Percentiles rank a stretch among this genome's conserved stretches.
Evolutionary conservation across 2,113 vertebrate species (phyloP).

Genomic region (Australoheros scitulus): DNA sequence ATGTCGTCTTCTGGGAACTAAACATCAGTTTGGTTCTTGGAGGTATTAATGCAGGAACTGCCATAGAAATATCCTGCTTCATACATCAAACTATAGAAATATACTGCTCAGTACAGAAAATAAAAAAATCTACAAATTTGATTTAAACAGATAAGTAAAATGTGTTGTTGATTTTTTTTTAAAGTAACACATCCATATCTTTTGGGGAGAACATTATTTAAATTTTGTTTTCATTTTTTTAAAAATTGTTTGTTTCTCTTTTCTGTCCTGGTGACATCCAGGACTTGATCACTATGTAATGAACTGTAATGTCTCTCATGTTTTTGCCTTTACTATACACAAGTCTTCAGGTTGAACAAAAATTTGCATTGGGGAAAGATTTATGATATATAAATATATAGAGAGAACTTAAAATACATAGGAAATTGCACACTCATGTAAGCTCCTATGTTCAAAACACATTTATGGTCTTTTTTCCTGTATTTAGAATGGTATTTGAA

Average conservation of each 20-base stretch:
- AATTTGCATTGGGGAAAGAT: constrained; percentile 93
- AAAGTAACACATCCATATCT: constrained; percentile 89
- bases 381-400: constrained; percentile 91
- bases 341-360: constrained; percentile 95
- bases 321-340: constrained; percentile 92
- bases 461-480: constrained; percentile 98
- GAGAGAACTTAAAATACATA: constrained; percentile 91
- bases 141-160: constrained; percentile 81
- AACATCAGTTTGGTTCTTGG: constrained; percentile 75
- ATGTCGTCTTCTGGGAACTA: constrained; percentile 85
- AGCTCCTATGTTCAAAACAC: constrained; percentile 97
- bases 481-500: constrained; percentile 99
- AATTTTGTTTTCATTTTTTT: constrained; percentile 79
- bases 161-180: constrained; percentile 68
- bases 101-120: constrained; percentile 87
- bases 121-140: constrained; percentile 83
- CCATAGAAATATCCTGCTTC: constrained; percentile 90
- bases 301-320: constrained; percentile 81
- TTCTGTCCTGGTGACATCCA: constrained; percentile 87
- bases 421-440: constrained; percentile 97
- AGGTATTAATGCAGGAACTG: constrained; percentile 88
- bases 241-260: constrained; percentile 60
- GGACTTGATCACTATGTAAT: constrained; percentile 87
- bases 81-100: constrained; percentile 79
- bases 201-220: constrained; percentile 93